Percentiles rank a stretch among this genome's conserved stretches.
These are phyloP conservation scores for Eira barbara DNA, from an alignment of 2,113 vertebrate genomes.

Conservation along the genomic window DNA sequence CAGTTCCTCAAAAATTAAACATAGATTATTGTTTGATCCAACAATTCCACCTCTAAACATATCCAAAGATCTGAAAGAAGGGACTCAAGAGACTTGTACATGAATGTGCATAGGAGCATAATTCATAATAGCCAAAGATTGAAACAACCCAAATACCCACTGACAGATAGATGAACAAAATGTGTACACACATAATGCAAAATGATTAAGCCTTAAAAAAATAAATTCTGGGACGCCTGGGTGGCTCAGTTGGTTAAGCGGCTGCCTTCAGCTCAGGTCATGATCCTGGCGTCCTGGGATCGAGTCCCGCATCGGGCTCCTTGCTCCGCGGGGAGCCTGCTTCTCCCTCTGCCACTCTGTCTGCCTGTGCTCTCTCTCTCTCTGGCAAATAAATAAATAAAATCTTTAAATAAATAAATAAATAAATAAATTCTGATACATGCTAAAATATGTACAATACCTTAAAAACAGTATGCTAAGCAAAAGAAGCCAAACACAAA, in stretches of 20 bases:
- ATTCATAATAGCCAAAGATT: neutral
- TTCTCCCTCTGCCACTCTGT: no score
- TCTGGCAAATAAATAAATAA: no score
- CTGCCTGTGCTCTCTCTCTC: no score
- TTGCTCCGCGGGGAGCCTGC: no score
- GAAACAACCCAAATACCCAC: neutral
- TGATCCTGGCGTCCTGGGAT: no score
- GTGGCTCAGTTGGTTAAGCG: no score
- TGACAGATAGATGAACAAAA: neutral
- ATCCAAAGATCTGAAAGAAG: neutral
- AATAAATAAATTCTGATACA: neutral
- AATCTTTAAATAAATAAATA: no score
- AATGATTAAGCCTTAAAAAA: neutral
- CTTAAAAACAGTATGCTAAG: neutral
- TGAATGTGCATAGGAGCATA: neutral
- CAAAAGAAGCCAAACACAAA: neutral
- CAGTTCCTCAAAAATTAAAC: neutral
- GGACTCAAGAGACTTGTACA: neutral
- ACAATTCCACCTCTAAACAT: neutral
- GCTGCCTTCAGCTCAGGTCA: no score
- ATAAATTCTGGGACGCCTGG: neutral
- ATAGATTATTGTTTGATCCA: neutral
- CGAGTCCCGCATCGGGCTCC: no score
- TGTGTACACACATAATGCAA: neutral
- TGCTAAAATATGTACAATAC: neutral